Evolutionary conservation across 2,113 vertebrate genomes (phyloP), one percentile per base, ranked within the genome.

Genomic region (Perognathus longimembris): DNA sequence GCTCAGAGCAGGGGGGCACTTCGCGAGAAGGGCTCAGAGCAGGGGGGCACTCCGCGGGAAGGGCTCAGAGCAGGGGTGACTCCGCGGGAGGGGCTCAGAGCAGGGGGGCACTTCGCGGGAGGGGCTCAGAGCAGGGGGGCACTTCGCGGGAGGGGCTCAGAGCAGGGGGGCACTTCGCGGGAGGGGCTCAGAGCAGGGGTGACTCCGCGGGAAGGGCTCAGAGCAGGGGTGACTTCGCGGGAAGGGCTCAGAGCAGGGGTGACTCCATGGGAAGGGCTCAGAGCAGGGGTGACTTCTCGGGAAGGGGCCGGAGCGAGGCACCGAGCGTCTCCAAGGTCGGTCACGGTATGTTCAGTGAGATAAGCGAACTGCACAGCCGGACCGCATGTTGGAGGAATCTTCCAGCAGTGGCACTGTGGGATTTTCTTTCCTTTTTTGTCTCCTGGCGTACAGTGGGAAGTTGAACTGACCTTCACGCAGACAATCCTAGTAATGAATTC

Each of bases 401-500:
- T 80, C 26, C 10, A 26, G 26, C 32, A 73, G 17, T 36, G 24
- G 54, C 21, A 73, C 34, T 42, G 10, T 18, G 32, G 14, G 7
- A 4, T 83, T 78, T 86, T 81, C 70, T 67, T 11, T 67, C 90
- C 32, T n/a, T 54, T 54, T 54, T 64, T 21, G 9, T 67, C 67
- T 88, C 38, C 94, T 80, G 26, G 59, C 76, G 36, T 36, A 11
- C 20, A 42, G 21, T 76, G 61, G 77, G 66, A 96, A 74, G 73
- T 91, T 93, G 78, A 85, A 79, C 38, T 76, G 85, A 80, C 61
- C 78, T 95, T 90, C 80, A 93, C 1, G 22, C 36, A 40, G 61
- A 92, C 54, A 79, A 92, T 80, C 67, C 54, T 80, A 59, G 76
- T 86, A 85, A 95, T 90, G 75, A 94, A 93, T 93, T 96, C 83